Evolutionary conservation across 23 tunicate species (phyloP).

Genomic region (Trididemnum miniatum): DNA sequence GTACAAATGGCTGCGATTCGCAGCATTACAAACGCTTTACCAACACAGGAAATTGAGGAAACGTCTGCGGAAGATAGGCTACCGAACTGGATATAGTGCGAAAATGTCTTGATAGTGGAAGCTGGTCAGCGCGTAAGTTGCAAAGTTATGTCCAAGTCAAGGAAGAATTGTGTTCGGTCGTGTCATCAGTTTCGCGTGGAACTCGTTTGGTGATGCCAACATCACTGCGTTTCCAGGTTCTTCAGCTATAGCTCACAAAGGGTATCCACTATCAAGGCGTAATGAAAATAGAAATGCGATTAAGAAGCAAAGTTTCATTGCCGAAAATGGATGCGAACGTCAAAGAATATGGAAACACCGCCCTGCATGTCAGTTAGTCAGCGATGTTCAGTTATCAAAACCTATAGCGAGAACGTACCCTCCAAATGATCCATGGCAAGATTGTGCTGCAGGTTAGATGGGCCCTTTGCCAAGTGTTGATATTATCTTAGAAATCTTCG

Average conservation of each 20-base stretch:
- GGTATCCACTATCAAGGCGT: slow-evolving; percentile 41
- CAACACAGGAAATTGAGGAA: slow-evolving; percentile 4
- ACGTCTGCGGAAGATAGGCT: background rate
- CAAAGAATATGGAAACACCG: slow-evolving; percentile 14
- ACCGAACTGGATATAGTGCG: background rate
- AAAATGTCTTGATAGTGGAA: background rate
- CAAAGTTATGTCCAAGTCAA: slow-evolving; percentile 23
- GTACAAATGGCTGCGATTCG: background rate
- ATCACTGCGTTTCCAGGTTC: background rate
- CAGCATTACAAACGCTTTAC: background rate
- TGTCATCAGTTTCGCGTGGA: background rate
- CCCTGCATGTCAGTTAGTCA: too few relatives aligned
- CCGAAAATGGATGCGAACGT: slow-evolving; percentile 39
- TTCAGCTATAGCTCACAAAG: background rate
- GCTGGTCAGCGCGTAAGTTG: slow-evolving; percentile 17
- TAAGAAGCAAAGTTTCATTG: slow-evolving; percentile 44
- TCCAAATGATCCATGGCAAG: too few relatives aligned
- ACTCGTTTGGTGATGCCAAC: background rate
- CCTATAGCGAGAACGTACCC: too few relatives aligned
- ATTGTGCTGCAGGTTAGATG: too few relatives aligned
- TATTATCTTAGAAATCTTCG: too few relatives aligned
- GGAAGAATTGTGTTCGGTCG: slow-evolving; percentile 20
- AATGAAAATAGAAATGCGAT: slow-evolving; percentile 30
- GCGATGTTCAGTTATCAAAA: too few relatives aligned
- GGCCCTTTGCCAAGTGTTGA: too few relatives aligned